phyloP scores from a whole-genome alignment of 1,140 invertebrate genomes.

The Listronotus oregonensis region DNA sequence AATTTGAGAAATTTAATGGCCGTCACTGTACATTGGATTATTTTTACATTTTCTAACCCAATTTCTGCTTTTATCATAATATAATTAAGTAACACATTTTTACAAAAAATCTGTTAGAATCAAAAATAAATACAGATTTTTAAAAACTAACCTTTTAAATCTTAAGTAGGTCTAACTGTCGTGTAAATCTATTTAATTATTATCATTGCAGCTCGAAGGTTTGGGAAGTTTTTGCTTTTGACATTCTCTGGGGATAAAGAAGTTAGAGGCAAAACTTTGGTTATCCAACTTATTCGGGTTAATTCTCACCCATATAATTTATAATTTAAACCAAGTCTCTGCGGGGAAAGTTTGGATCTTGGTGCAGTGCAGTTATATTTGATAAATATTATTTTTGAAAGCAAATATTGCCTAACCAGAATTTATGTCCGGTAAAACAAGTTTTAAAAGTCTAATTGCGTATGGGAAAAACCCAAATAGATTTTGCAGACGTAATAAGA shows the following conservation, averaged over 20 bases:
- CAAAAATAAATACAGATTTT: too few species aligned
- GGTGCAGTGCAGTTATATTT: not conserved
- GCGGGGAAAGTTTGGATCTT: constrained; percentile 6
- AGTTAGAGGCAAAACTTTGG: constrained; percentile 8
- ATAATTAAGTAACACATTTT: too few species aligned
- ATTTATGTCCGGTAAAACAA: too few species aligned
- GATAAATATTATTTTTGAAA: constrained; percentile 14
- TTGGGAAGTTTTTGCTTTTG: constrained; percentile 12
- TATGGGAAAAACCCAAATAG: too few species aligned
- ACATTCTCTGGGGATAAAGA: constrained; percentile 6
- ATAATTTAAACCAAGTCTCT: constrained; percentile 12
- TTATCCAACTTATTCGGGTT: constrained; percentile 20
- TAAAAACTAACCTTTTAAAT: constrained; percentile 8
- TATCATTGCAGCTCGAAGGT: constrained; percentile 7
- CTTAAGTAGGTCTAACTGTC: not conserved
- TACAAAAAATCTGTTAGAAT: too few species aligned
- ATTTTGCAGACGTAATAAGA: too few species aligned
- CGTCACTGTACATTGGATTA: too few species aligned
- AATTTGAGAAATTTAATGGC: too few species aligned
- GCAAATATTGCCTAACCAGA: not conserved
- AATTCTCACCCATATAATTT: constrained; percentile 24
- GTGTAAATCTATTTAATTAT: constrained; percentile 12
- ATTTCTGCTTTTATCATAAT: too few species aligned
- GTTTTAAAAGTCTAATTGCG: too few species aligned
- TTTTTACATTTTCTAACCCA: too few species aligned